Percentiles rank a stretch among this genome's conserved stretches.
These are phyloP conservation scores for Actinia equina DNA, from an alignment of 64 coral and sea anemone species.

Conservation along the genomic window DNA sequence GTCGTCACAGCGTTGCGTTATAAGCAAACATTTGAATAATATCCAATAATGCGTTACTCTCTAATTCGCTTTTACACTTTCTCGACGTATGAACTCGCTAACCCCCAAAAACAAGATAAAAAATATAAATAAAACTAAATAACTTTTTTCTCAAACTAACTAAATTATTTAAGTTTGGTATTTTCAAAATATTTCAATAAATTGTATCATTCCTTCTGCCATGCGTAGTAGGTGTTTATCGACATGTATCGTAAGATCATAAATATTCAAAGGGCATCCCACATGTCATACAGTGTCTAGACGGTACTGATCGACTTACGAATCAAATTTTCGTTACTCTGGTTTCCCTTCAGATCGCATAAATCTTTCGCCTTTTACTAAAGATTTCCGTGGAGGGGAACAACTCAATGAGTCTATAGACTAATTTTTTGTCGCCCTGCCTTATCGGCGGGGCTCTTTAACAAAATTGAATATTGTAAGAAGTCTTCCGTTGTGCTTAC, in stretches of 20 bases:
- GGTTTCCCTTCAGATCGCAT: constrained; percentile 27
- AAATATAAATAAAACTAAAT: too few species aligned
- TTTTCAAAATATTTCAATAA: background rate
- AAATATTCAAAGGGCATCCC: background rate
- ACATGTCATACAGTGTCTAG: background rate
- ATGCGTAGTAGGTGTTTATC: constrained; percentile 1
- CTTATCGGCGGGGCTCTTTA: too few species aligned
- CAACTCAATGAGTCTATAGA: background rate
- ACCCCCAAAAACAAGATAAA: too few species aligned
- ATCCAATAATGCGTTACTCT: background rate
- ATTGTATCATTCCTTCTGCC: background rate
- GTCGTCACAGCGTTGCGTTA: background rate
- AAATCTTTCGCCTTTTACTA: constrained; percentile 95
- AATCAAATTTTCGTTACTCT: background rate
- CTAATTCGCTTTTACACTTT: background rate
- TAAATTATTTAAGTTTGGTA: too few species aligned
- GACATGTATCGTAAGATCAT: too few species aligned
- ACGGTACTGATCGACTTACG: background rate
- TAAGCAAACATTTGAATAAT: background rate
- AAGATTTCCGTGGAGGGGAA: constrained; percentile 90
- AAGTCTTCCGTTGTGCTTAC: too few species aligned
- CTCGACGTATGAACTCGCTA: too few species aligned
- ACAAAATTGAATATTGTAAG: too few species aligned
- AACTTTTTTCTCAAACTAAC: too few species aligned
- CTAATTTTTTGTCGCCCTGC: too few species aligned